Conservation (phyloP, 2,888 invertebrate genomes). For the Conchocele bisecta region DNA sequence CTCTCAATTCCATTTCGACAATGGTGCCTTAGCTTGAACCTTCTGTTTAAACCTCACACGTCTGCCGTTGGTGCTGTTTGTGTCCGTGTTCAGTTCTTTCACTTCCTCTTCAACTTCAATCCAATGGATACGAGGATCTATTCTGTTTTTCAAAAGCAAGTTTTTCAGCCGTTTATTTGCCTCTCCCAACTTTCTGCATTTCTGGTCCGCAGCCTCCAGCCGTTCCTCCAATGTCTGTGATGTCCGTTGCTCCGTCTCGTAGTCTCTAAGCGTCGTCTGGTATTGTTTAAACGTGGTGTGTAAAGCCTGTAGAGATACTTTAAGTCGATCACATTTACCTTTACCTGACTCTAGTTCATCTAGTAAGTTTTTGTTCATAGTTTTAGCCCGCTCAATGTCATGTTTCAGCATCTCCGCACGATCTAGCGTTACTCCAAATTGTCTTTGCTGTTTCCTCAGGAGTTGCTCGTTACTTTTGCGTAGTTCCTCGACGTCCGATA, state of each 20-base stretch:
- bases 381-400: conserved; percentile 24
- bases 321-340: conserved; percentile 27
- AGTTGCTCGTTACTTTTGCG: conserved; percentile 21
- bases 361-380: conserved; percentile 21
- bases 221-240: conserved; percentile 34
- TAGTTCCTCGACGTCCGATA: conserved; percentile 14
- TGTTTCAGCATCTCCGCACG: conserved; percentile 12
- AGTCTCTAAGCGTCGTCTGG: conserved; percentile 22
- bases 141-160: conserved; percentile 25
- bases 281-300: conserved; percentile 28
- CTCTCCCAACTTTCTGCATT: conserved; percentile 23
- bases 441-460: conserved; percentile 28
- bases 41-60: too few relatives aligned
- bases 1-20: too few relatives aligned
- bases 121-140: too few relatives aligned
- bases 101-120: too few relatives aligned
- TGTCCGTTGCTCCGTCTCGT: conserved; percentile 12
- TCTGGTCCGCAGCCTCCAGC: conserved; percentile 16
- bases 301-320: conserved; percentile 23
- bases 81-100: too few relatives aligned
- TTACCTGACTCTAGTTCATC: conserved; percentile 32
- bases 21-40: too few relatives aligned
- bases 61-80: too few relatives aligned
- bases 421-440: conserved; percentile 31
- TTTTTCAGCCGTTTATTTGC: conserved; percentile 25